Base-by-base conservation (phyloP, 1,140 invertebrate species). In the Triops cancriformis region DNA sequence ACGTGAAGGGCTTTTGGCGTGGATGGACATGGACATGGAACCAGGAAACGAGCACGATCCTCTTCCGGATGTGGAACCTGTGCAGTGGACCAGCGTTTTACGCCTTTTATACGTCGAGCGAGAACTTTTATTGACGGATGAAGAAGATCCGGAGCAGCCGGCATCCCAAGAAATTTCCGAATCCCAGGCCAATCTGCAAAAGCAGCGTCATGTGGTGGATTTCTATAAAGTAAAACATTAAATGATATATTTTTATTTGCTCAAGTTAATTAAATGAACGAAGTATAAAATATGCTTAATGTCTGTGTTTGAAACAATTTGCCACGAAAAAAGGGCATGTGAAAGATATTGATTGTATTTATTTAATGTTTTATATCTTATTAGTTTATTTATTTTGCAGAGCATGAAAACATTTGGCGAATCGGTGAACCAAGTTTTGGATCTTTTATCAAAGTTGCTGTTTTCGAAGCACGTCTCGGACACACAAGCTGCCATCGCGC, bases 401-500 rank as follows among this genome's bases (percentile, higher is more conserved):
- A 90, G 89, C 80, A 87, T 85, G 76, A 82, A 87, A 28, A 85
- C 88, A 45, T 94, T 94, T 84, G 88, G 90, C 0, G 85, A 86
- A 64, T 86, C 90, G 80, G 85, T 94, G 6, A 89, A 92, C 73
- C 86, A 88, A 75, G 88, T 91, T 0, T 87, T 95, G 73, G 91
- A 92, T 0, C 81, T 91, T 7, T 87, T 93, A 14, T 89, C 91
- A 80, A 86, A 90, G 14, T 84, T 95, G 80, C 85, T 96, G 1
- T 89, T 90, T 80, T 94, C 93, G 0, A 89, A 91, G 81, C 90
- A 89, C 78, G 86, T 89, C 0, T 88, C 90, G 1, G 94, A 96
- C 84, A 90, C 94, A 0, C 87, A 91, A 45, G 94, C 96, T 85
- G 90, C 94, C 0, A 91, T 95, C 72, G 89, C 93, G 74, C 93